These are phyloP conservation scores for Procambarus clarkii DNA, from an alignment of 1,140 invertebrate species.

Conservation along the genomic window DNA sequence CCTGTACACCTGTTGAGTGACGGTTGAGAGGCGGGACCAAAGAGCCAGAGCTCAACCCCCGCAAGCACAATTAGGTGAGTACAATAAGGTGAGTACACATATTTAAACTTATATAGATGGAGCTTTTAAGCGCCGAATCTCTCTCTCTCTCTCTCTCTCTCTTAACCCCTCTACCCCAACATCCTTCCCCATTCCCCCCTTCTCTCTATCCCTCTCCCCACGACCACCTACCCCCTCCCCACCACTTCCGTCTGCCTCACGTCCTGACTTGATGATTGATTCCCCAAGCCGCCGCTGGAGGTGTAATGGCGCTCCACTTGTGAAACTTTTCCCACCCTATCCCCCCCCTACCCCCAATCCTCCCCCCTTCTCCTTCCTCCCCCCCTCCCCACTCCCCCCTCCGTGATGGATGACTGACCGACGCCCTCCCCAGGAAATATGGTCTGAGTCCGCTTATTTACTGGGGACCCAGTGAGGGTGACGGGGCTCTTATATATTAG, in stretches of 20 bases:
- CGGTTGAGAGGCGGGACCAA: too few species aligned
- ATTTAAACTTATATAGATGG: too few species aligned
- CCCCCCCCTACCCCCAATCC: too few species aligned
- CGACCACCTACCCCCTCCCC: background rate
- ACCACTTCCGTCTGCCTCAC: background rate
- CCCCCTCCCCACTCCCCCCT: too few species aligned
- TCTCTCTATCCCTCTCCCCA: background rate
- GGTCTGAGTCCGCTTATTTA: conserved; percentile 3
- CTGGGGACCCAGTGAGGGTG: background rate
- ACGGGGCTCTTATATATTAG: conserved; percentile 14
- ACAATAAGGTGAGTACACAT: too few species aligned
- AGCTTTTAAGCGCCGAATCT: too few species aligned
- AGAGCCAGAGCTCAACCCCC: too few species aligned
- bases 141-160: too few species aligned
- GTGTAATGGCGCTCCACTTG: conserved; percentile 14
- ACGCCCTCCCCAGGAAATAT: conserved; percentile 7
- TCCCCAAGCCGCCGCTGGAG: conserved; percentile 2
- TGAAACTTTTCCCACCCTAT: background rate
- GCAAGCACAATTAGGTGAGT: too few species aligned
- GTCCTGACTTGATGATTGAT: conserved; percentile 13
- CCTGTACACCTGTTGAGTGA: too few species aligned
- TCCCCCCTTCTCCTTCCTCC: too few species aligned
- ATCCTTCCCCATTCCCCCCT: background rate
- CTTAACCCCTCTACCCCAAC: background rate
- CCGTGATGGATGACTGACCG: conserved; percentile 15